These are phyloP conservation scores for Chamaetylas fuelleborni DNA, from an alignment of 2,113 vertebrate species.

Conservation along the genomic window DNA sequence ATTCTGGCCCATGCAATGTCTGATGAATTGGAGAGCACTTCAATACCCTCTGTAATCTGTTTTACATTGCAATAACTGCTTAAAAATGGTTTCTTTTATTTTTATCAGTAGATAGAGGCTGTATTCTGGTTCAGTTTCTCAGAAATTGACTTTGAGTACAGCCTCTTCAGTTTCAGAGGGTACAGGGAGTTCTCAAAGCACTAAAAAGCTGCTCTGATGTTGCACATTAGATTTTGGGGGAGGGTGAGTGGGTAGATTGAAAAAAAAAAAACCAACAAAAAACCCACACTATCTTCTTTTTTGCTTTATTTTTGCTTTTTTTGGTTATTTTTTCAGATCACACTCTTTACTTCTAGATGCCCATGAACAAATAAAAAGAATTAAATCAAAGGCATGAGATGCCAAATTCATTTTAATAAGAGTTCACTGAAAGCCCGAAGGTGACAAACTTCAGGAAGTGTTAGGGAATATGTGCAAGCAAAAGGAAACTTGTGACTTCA, in stretches of 20 bases:
- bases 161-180: background rate
- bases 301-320: fast-evolving
- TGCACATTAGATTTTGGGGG: background rate
- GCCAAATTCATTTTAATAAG: conserved; percentile 39
- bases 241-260: background rate
- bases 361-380: background rate
- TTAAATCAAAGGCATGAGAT: conserved; percentile 39
- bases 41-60: background rate
- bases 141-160: background rate
- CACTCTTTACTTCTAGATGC: background rate
- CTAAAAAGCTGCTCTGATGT: background rate
- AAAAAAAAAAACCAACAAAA: background rate
- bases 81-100: background rate
- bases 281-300: fast-evolving
- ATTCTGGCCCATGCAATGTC: background rate
- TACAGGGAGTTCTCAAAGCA: background rate
- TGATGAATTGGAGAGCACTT: background rate
- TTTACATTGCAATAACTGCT: background rate
- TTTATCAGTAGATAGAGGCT: background rate
- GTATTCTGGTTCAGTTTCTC: background rate
- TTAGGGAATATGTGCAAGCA: conserved; percentile 45
- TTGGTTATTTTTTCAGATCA: background rate
- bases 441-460: conserved; percentile 50
- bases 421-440: conserved; percentile 33
- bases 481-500: conserved; percentile 34